These are phyloP conservation scores for Spilogale gracilis DNA, from an alignment of 2,113 vertebrate genomes.

Conservation along the genomic window DNA sequence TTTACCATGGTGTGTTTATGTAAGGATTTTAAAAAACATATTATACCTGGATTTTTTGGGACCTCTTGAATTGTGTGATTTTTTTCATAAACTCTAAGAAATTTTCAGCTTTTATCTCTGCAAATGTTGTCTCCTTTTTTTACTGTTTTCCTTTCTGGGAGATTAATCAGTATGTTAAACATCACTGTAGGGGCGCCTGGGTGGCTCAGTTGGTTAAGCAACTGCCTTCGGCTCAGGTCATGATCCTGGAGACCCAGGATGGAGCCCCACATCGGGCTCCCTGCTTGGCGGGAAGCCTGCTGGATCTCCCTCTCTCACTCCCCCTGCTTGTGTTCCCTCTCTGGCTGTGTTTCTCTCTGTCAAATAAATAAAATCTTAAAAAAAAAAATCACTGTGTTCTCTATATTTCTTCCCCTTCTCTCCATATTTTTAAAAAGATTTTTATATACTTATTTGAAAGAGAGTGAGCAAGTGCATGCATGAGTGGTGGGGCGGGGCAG, in stretches of 20 bases:
- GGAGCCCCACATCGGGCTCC: too few relatives aligned
- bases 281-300: too few relatives aligned
- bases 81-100: neutral
- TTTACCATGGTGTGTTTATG: neutral
- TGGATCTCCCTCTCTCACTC: too few relatives aligned
- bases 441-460: neutral
- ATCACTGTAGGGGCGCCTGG: neutral
- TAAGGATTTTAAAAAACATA: constrained; percentile 1
- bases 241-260: too few relatives aligned
- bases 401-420: neutral
- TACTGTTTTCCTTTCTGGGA: neutral
- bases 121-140: neutral
- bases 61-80: neutral
- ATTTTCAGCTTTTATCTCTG: constrained; percentile 10
- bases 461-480: neutral
- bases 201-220: too few relatives aligned
- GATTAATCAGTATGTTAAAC: neutral
- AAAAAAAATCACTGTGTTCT: neutral
- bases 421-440: neutral
- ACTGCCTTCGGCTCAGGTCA: too few relatives aligned
- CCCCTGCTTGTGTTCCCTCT: too few relatives aligned
- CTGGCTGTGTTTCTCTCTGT: too few relatives aligned
- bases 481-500: neutral
- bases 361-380: too few relatives aligned
- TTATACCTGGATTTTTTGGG: neutral